phyloP scores from a whole-genome alignment of 2,888 invertebrate genomes.

The Chouioia cunea region DNA sequence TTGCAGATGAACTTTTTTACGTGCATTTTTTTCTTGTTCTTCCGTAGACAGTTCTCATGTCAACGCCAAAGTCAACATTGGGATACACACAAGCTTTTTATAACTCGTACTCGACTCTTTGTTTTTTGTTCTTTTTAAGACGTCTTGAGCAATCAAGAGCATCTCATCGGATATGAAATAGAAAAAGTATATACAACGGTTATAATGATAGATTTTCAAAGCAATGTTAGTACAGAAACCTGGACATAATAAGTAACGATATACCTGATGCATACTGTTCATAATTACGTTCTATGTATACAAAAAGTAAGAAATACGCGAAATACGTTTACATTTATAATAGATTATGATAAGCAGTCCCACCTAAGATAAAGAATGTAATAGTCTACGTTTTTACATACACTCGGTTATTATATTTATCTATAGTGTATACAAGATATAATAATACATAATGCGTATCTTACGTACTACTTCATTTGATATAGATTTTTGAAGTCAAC shows the following conservation, averaged over 20 bases:
- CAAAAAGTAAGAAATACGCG: slow-evolving; percentile 36
- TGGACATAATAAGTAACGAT: slow-evolving; percentile 57
- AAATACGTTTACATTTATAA: slow-evolving; percentile 51
- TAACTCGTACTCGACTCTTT: background rate
- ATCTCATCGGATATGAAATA: background rate
- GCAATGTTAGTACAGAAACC: slow-evolving; percentile 54
- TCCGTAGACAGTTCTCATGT: slow-evolving; percentile 7
- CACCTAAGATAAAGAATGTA: slow-evolving; percentile 64
- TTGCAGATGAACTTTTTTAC: slow-evolving; percentile 22
- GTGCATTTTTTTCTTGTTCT: slow-evolving; percentile 31
- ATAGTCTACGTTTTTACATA: slow-evolving; percentile 66
- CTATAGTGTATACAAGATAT: slow-evolving; percentile 54
- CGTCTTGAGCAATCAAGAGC: background rate
- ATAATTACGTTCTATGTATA: slow-evolving; percentile 58
- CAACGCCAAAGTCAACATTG: slow-evolving; percentile 32
- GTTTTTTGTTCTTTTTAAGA: slow-evolving; percentile 1
- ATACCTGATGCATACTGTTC: slow-evolving; percentile 56
- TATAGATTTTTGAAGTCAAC: slow-evolving; percentile 43
- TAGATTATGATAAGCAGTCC: slow-evolving; percentile 58
- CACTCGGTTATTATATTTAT: slow-evolving; percentile 63
- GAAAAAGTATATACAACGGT: slow-evolving; percentile 27
- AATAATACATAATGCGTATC: slow-evolving; percentile 52
- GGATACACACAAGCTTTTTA: slow-evolving; percentile 18
- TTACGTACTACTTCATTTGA: slow-evolving; percentile 57
- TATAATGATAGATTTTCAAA: slow-evolving; percentile 57